Percentiles rank a stretch among this genome's conserved stretches.
phyloP scores from a whole-genome alignment of 2,797 vertebrate species.

The Hoplostethus atlanticus region DNA sequence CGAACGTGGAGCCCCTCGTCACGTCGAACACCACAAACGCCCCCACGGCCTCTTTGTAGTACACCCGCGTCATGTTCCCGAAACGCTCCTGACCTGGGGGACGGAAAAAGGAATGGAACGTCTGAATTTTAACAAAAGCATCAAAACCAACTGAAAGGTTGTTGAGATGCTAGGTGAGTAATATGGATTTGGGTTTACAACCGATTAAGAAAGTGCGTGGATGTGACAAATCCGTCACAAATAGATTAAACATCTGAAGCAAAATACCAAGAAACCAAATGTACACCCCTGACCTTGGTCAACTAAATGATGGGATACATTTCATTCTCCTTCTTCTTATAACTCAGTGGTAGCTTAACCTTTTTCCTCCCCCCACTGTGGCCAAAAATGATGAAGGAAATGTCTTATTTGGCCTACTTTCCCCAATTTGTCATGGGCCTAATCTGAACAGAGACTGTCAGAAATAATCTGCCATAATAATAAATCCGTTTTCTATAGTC shows the following conservation, averaged over 20 bases:
- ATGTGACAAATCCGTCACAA: background rate
- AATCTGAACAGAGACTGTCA: slow-evolving; percentile 46
- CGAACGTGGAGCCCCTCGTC: slow-evolving; percentile 95
- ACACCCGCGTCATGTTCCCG: slow-evolving; percentile 98
- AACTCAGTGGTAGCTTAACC: background rate
- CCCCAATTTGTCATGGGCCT: slow-evolving; percentile 41
- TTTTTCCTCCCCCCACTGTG: slow-evolving; percentile 1
- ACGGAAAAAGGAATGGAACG: slow-evolving; percentile 6
- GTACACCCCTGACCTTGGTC: background rate
- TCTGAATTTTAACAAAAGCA: slow-evolving; percentile 16
- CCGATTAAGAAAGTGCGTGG: background rate
- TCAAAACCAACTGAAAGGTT: background rate
- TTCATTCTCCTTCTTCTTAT: slow-evolving; percentile 8
- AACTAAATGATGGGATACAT: background rate
- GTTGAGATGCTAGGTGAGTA: background rate
- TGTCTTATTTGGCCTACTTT: slow-evolving; percentile 53
- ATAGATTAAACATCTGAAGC: background rate
- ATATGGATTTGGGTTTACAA: background rate
- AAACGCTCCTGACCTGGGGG: slow-evolving; percentile 95
- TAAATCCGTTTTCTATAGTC: slow-evolving; percentile 51
- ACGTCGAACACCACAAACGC: slow-evolving; percentile 97
- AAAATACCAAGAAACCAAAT: slow-evolving; percentile 11
- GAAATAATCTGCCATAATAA: slow-evolving; percentile 61
- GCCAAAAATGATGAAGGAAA: slow-evolving; percentile 20
- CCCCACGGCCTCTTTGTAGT: slow-evolving; percentile 98